Percentiles rank a stretch among this genome's conserved stretches.
phyloP scores from a whole-genome alignment of 2,797 vertebrate species.

The Decapterus maruadsi region DNA sequence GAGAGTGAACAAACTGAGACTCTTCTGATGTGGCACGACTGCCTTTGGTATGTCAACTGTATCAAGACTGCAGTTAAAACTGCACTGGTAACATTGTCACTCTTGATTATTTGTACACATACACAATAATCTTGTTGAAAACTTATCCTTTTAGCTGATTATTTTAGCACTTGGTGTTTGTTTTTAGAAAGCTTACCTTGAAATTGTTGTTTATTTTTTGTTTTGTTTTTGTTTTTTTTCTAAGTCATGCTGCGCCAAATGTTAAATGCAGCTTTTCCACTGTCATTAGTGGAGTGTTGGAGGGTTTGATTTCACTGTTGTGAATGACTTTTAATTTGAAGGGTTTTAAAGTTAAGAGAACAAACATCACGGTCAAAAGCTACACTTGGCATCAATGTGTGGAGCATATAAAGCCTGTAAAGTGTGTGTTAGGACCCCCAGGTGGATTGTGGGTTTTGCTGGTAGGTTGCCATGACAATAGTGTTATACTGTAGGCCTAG shows the following conservation, averaged over 20 bases:
- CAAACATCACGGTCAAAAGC: conserved; percentile 26
- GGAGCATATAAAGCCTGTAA: conserved; percentile 47
- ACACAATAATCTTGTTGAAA: conserved; percentile 74
- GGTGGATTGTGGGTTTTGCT: conserved; percentile 44
- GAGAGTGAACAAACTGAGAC: conserved; percentile 55
- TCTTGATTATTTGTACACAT: conserved; percentile 74
- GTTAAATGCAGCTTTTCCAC: conserved; percentile 59
- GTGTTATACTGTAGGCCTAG: conserved; percentile 47
- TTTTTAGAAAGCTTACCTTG: conserved; percentile 75
- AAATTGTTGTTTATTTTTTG: conserved; percentile 47
- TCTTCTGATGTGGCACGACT: conserved; percentile 43
- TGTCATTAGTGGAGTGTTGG: conserved; percentile 41
- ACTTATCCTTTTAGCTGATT: conserved; percentile 76
- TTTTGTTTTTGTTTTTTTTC: conserved; percentile 7
- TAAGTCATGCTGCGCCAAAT: conserved; percentile 55
- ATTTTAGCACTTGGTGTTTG: conserved; percentile 84
- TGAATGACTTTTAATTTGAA: conserved; percentile 51
- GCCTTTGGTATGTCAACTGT: conserved; percentile 54
- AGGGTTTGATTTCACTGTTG: conserved; percentile 49
- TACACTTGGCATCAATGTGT: conserved; percentile 35
- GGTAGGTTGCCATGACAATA: conserved; percentile 44
- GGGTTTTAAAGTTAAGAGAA: conserved; percentile 28
- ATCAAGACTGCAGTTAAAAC: conserved; percentile 71
- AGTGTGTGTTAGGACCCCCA: conserved; percentile 44
- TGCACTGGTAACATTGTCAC: conserved; percentile 66